Conservation (phyloP, 2,888 invertebrate genomes). For the Acanthosepion esculentum region DNA sequence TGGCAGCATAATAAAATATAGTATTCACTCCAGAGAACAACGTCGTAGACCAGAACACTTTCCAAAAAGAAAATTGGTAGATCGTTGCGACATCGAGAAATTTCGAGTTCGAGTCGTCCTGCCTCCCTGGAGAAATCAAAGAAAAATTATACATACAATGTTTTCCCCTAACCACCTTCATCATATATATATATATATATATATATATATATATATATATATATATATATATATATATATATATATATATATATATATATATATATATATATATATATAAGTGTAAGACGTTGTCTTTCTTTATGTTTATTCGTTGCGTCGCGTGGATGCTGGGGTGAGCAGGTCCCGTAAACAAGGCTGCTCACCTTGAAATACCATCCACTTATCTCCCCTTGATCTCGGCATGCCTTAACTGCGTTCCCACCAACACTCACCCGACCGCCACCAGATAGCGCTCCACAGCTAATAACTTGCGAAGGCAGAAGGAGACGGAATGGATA, state of each 20-base stretch:
- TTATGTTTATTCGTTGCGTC: neutral
- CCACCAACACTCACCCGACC: too few relatives aligned
- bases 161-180: neutral
- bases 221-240: neutral
- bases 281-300: neutral
- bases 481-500: neutral
- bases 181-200: neutral
- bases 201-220: conserved; percentile 24
- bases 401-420: neutral
- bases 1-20: neutral
- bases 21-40: neutral
- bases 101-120: neutral
- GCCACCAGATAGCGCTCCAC: neutral
- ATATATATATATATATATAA: neutral
- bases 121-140: neutral
- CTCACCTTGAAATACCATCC: conserved; percentile 11
- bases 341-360: neutral
- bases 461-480: neutral
- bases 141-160: neutral
- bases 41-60: neutral
- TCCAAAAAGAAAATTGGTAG: neutral
- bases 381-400: neutral
- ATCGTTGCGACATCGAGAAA: neutral
- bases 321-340: neutral
- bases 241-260: neutral